Evolutionary conservation across 2,888 invertebrate species (phyloP), one percentile per base, ranked within the genome.

Genomic region (Artemia sinica): DNA sequence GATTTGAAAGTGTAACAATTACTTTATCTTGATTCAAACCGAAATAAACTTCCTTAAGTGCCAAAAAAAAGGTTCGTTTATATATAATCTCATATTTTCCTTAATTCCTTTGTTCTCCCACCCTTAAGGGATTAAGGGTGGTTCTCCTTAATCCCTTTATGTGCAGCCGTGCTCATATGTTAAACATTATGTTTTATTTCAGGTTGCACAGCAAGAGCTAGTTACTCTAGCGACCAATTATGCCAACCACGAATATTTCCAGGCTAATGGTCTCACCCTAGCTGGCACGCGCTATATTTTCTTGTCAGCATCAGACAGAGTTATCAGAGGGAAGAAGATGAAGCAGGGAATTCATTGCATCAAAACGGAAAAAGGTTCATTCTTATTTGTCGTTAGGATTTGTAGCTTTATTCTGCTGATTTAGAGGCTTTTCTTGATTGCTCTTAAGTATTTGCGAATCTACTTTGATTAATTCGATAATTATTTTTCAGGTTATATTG

Each of bases 291-390:
- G 91, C 82, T 92, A 91, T 85, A 91, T 92, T 82, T 92, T 91
- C 84, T 86, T 92, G 81, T 92, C 92, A 77, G 91, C 91, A 79
- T 88, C 90, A 82, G 91, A 92, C 79, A 87, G 88, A 80, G 91
- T 92, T 78, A 88, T 92, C 81, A 87, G 91, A 82, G 91, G 91
- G 80, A 92, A 91, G 82, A 84, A 90, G 77, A 91, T 90, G 80
- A 90, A 91, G 83, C 88, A 89, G 79, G 92, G 92, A 77, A 89
- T 91, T 75, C 92, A 92, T 80, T 91, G 91, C 88, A 91, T 92
- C 90, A 92, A 91, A 84, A 92, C 92, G 81, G 85, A 86, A 82
- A 91, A 92, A 86, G 88, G 89, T 89, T 18, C n/a, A 58, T 58
- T 41, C 41, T 41, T 41, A 41, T n/a, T 14, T 18, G n/a, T 14